Evolutionary conservation across 2,888 invertebrate genomes (phyloP), one percentile per base, ranked within the genome.

Genomic region (Callosobruchus maculatus): DNA sequence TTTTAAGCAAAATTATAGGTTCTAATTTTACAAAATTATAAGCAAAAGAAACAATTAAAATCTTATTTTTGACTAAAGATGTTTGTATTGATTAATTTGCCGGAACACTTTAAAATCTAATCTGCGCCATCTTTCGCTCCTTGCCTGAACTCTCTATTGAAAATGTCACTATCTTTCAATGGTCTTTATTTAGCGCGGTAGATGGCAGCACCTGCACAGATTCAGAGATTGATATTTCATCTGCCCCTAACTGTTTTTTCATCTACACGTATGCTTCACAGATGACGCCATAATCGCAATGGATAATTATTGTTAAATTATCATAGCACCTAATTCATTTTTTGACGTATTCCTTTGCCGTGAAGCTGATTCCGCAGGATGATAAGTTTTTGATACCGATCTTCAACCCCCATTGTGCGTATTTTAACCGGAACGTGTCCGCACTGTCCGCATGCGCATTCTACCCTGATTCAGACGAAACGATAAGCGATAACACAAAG

Each of bases 401-500:
- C 13, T 49, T 18, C 18, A 3, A 13, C 49, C 7, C 18, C 49
- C 13, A 1, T 18, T 49, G 49, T 49, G 49, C 49, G 49, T 49
- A 18, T 1, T 13, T 49, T 18, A 49, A 49, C 1, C 49, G 18
- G 49, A 49, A 49, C 49, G 13, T 18, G 49, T 49, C 49, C 74
- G 74, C 74, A 69, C 71, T 18, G 49, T 49, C 49, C 74, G 74
- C 74, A 69, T 74, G 74, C 74, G 74, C 71, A 70, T 5, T 0
- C n/a, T 67, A 69, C 66, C 70, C 21, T 67, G 21, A 66, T 30
- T 49, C 49, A 1, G 49, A 49, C 49, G 49, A 49, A 49, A 49
- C 49, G 49, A 49, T 68, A 71, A 73, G 72, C 74, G 71, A 74
- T 74, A 74, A 73, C 66, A 74, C 73, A 73, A 71, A 74, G 72